A percentile compares a stretch with the other conserved stretches of the same genome.
phyloP scores from a whole-genome alignment of 2,888 invertebrate genomes.

The Drosophila testacea region DNA sequence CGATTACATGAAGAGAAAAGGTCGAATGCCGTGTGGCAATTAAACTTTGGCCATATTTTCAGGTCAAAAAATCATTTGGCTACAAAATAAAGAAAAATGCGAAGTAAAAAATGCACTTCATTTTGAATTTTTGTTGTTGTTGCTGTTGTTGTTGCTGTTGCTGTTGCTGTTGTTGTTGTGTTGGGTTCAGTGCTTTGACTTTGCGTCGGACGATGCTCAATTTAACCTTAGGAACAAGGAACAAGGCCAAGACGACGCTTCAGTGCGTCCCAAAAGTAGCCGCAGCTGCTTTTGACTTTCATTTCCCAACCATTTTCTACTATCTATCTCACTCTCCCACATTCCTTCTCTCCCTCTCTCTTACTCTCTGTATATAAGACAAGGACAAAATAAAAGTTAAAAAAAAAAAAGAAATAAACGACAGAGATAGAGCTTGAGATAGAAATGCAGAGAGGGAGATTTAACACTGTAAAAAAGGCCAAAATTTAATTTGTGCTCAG shows the following conservation, averaged over 20 bases:
- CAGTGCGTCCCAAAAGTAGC: constrained; percentile 49
- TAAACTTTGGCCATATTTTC: constrained; percentile 65
- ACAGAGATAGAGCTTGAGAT: constrained; percentile 9
- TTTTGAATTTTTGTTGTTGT: constrained; percentile 62
- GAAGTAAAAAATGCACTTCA: constrained; percentile 57
- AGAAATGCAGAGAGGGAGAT: constrained; percentile 5
- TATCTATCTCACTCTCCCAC: background rate
- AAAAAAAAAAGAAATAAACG: background rate
- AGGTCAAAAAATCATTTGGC: constrained; percentile 11
- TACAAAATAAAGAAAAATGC: constrained; percentile 10
- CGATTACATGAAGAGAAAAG: background rate
- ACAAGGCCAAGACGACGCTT: constrained; percentile 43
- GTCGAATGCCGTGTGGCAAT: constrained; percentile 36
- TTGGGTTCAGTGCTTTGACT: constrained; percentile 49
- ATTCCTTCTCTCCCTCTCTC: background rate
- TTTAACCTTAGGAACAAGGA: constrained; percentile 61
- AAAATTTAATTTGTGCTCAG: constrained; percentile 77
- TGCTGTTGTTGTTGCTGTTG: background rate
- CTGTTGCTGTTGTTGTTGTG: constrained; percentile 12
- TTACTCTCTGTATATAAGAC: background rate
- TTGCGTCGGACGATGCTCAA: constrained; percentile 62
- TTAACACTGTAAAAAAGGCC: constrained; percentile 44
- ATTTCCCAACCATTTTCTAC: constrained; percentile 3
- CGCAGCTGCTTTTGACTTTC: constrained; percentile 32
- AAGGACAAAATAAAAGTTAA: background rate